Percentiles rank a stretch among this genome's conserved stretches.
Evolutionary conservation across 1,140 invertebrate genomes (phyloP).

Genomic region (Drosophila subpulchrella): DNA sequence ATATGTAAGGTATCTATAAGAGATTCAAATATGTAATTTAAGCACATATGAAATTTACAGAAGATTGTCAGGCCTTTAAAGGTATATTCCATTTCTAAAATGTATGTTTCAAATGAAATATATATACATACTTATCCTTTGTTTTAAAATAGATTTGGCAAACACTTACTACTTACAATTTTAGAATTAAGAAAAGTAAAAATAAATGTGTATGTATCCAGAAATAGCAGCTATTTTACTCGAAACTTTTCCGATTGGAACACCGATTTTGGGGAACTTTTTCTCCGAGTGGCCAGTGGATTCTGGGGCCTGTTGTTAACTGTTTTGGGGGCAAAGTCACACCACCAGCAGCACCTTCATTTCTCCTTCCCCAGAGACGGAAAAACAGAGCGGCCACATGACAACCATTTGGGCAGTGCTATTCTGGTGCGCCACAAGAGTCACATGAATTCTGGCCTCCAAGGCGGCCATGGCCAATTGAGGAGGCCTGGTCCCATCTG

Average conservation of each 20-base stretch:
- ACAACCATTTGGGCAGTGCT: conserved; percentile 36
- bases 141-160: not conserved
- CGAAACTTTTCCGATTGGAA: not conserved
- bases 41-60: too few species aligned
- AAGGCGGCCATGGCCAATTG: conserved; percentile 66
- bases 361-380: conserved; percentile 63
- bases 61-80: too few species aligned
- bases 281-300: not conserved
- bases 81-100: too few species aligned
- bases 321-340: conserved; percentile 27
- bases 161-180: not conserved
- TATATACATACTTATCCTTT: too few species aligned
- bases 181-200: not conserved
- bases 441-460: conserved; percentile 77
- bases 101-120: too few species aligned
- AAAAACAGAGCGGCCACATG: conserved; percentile 47
- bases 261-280: not conserved
- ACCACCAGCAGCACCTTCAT: conserved; percentile 62
- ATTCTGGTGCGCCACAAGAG: conserved; percentile 50
- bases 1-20: too few species aligned
- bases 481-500: conserved; percentile 24
- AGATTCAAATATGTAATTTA: too few species aligned
- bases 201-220: not conserved
- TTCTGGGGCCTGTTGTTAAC: conserved; percentile 1
- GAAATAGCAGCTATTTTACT: not conserved